Evolutionary conservation across 2,113 vertebrate genomes (phyloP).

Genomic region (Mus pahari): DNA sequence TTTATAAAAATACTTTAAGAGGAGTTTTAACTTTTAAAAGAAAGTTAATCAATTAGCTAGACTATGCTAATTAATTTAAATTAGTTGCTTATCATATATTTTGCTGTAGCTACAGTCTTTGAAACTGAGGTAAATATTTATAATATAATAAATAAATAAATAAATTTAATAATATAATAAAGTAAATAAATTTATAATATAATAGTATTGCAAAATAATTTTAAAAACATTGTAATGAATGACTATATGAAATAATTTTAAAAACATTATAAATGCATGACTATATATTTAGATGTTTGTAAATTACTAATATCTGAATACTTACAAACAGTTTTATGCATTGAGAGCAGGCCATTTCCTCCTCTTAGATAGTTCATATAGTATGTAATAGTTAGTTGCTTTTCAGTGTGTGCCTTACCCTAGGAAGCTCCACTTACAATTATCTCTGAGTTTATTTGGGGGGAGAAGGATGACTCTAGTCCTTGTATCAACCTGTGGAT

Average conservation of each 20-base stretch:
- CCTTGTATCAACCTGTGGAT: background rate
- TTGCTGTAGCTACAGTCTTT: background rate
- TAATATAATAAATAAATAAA: no score
- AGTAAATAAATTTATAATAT: no score
- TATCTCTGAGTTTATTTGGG: background rate
- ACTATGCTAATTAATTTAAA: constrained; percentile 65
- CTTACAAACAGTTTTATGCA: background rate
- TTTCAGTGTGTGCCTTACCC: background rate
- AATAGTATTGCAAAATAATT: background rate
- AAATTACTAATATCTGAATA: background rate
- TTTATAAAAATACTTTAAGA: background rate
- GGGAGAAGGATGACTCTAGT: background rate
- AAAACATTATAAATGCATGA: background rate
- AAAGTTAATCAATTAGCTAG: constrained; percentile 78
- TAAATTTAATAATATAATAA: no score
- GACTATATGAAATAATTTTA: background rate
- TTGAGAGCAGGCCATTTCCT: background rate
- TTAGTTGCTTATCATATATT: constrained; percentile 51
- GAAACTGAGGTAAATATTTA: constrained; percentile 49
- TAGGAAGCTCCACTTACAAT: background rate
- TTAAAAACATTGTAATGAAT: background rate
- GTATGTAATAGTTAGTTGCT: background rate
- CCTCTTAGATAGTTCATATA: background rate
- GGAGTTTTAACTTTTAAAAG: constrained; percentile 73
- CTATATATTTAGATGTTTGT: background rate